Evolutionary conservation across 2,113 vertebrate genomes (phyloP).

Genomic region (Scolopax mira): DNA sequence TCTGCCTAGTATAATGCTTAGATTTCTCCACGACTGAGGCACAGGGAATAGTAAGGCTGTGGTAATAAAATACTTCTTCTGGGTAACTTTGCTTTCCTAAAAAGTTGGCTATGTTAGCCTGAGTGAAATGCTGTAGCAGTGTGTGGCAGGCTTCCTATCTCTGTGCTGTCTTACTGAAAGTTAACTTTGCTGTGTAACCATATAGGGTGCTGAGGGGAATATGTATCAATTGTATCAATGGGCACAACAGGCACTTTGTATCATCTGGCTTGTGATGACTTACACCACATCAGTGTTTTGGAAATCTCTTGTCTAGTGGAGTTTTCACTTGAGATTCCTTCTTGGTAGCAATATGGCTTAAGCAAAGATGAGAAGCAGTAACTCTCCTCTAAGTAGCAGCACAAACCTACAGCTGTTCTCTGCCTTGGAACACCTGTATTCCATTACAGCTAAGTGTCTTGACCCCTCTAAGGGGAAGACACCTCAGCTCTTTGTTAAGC

Average conservation of each 20-base stretch:
- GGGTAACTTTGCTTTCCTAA: background rate
- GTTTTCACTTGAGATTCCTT: background rate
- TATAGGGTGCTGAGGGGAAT: no score
- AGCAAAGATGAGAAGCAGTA: background rate
- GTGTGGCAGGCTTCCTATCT: background rate
- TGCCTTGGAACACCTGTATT: background rate
- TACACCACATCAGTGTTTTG: background rate
- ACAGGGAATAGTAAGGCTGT: background rate
- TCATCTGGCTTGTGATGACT: background rate
- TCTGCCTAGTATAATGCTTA: background rate
- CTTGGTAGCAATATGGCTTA: background rate
- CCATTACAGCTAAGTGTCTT: background rate
- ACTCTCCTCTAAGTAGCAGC: fast-evolving
- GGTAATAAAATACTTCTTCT: background rate
- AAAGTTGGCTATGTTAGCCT: background rate
- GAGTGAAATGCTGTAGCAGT: background rate
- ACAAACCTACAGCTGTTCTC: background rate
- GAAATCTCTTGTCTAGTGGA: background rate
- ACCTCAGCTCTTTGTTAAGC: background rate
- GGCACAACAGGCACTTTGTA: background rate
- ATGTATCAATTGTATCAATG: fast-evolving
- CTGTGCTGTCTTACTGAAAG: background rate
- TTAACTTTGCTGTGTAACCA: background rate
- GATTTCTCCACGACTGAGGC: background rate
- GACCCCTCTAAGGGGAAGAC: background rate